Base-by-base conservation (phyloP, 2,113 vertebrate species). In the Paracanthobrama guichenoti region DNA sequence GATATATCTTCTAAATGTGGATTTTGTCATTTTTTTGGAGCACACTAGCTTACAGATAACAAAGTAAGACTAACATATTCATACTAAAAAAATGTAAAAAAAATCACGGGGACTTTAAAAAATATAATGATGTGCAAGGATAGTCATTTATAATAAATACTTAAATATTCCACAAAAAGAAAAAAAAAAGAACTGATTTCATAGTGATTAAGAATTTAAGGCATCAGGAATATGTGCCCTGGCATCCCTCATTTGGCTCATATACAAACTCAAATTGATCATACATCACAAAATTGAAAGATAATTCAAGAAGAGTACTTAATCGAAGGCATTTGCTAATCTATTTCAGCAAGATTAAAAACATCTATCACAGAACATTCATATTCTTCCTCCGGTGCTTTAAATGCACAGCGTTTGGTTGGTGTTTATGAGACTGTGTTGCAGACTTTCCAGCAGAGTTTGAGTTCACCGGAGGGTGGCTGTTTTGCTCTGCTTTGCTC, bases 371-470 rank as follows among this genome's bases (percentile, higher is more conserved):
- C 26, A 76, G 9, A 57, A 10, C 57, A 24, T 12, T 4, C 3
- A 3, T 1, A 6, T 31, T 35, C 10, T 57, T 55, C 6, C 9
- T n/a, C 53, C 12, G 4, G 16, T 44, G 55, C 18, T 60, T 42
- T 39, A 78, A 12, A 24, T 59, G 53, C 12, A n/a, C 28, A 39
- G 28, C 0, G 50, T 13, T n/a, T 6, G 50, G n/a, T 57, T 16
- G 75, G 6, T 35, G 31, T 59, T 39, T 42, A n/a, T 59, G 4
- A 39, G 50, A 31, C 53, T 39, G 75, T n/a, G 22, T 46, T 13
- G 69, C 22, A 72, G 69, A 72, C 39, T 72, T 72, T 72, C 3
- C 3, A 73, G 71, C 71, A 48, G 71, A 26, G 71, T 73, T 79
- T 26, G n/a, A 26, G 42, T 64, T 59, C 55, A 78, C 53, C 35